Percentiles rank a stretch among this genome's conserved stretches.
Conservation (phyloP, 2,888 invertebrate genomes). For the Chaetoderma sp. region DNA sequence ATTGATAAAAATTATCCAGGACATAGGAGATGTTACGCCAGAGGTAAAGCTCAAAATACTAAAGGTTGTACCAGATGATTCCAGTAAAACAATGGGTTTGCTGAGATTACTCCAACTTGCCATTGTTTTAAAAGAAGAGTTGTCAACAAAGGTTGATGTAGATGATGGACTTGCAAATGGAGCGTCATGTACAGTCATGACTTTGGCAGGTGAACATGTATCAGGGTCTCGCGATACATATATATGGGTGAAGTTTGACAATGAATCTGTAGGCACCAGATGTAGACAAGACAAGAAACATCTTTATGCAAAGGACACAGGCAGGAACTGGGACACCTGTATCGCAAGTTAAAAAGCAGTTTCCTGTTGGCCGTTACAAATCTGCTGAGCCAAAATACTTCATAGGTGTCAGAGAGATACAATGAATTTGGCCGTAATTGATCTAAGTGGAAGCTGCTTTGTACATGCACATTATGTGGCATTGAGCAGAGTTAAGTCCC, state of each 20-base stretch:
- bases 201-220: too few relatives aligned
- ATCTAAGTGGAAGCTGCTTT: slow-evolving; percentile 15
- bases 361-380: too few relatives aligned
- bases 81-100: slow-evolving; percentile 10
- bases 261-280: neutral
- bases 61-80: slow-evolving; percentile 1
- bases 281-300: neutral
- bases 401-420: slow-evolving; percentile 31
- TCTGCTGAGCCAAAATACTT: slow-evolving; percentile 25
- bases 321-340: neutral
- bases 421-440: slow-evolving; percentile 14
- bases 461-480: slow-evolving; percentile 31
- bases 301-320: neutral
- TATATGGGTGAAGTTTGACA: slow-evolving; percentile 1
- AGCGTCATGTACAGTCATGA: neutral
- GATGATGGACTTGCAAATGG: slow-evolving; percentile 12
- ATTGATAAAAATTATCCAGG: too few relatives aligned
- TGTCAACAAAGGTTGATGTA: neutral
- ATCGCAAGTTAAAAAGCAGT: too few relatives aligned
- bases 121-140: neutral
- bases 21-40: too few relatives aligned
- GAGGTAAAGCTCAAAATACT: too few relatives aligned
- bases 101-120: neutral
- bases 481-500: slow-evolving; percentile 1
- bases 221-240: too few relatives aligned